Evolutionary conservation across 2,888 invertebrate genomes (phyloP), one percentile per base, ranked within the genome.

Genomic region (Pemphredon lugubris): DNA sequence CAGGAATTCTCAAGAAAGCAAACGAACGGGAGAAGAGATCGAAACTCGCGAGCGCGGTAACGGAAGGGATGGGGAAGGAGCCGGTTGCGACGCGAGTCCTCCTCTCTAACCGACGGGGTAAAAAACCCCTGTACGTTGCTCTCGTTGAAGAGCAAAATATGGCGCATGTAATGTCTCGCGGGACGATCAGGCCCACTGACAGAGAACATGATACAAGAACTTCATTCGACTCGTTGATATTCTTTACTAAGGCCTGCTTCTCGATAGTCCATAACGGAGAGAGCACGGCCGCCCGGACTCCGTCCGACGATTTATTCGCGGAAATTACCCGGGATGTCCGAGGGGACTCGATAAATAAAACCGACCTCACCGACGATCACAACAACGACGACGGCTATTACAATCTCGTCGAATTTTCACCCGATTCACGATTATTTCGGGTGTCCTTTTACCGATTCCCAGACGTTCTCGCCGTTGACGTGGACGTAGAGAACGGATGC

Each of bases 1-100:
- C 59, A 63, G 60, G 76, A 79, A 79, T 76, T 79, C 71, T 54
- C 69, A 64, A 72, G 79, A 76, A 79, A 79, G 69, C 50, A 53
- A n/a, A 42, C 51, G 61, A 78, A 58, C 69, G 30, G 45, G 59
- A 59, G 68, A 72, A 50, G 59, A 59, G 68, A 72, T 55, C 60
- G 57, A 65, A 61, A 58, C 50, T 42, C 64, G 26, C 18, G 39
- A 26, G 6, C 47, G 37, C 1, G 26, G 30, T n/a, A 18, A 6
- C 2, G 9, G 34, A 18, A 14, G 26, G 14, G 37, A 39, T n/a
- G 30, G n/a, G 23, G 47, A 11, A n/a, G 57, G n/a, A 70, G 60
- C 57, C 53, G 66, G 66, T 67, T 16, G 66, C 66, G 54, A 40
- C 14, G 34, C 65, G 5, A 57, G 40, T 9, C 51, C 18, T n/a